Conservation (phyloP, 2,888 invertebrate genomes). For the Nymphalis urticae region DNA sequence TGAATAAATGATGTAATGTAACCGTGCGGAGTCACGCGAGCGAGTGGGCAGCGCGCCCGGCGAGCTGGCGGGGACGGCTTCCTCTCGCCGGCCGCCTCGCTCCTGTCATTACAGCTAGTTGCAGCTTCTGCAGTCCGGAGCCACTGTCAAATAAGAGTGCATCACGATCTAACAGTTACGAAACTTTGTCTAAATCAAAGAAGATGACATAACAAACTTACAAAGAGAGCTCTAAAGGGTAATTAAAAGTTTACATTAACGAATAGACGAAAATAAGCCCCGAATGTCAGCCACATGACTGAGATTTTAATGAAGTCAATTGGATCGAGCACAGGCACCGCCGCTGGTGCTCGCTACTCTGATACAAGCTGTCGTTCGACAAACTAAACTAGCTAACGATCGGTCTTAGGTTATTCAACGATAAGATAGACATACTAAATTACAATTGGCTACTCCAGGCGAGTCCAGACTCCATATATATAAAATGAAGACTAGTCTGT, state of each 20-base stretch:
- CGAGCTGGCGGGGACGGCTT: conserved; percentile 13
- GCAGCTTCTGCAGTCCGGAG: too few relatives aligned
- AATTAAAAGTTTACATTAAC: too few relatives aligned
- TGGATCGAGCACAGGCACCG: conserved; percentile 9
- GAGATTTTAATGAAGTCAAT: conserved; percentile 15
- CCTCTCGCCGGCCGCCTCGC: conserved; percentile 11
- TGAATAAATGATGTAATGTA: conserved; percentile 51
- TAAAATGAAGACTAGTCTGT: too few relatives aligned
- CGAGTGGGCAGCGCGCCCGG: conserved; percentile 19
- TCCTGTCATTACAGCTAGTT: neutral
- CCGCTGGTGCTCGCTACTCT: neutral
- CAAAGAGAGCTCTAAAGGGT: too few relatives aligned
- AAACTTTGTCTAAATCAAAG: too few relatives aligned
- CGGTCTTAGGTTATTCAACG: neutral
- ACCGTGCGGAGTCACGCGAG: conserved; percentile 25
- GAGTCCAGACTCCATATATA: too few relatives aligned
- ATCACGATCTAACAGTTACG: too few relatives aligned
- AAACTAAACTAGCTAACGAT: neutral
- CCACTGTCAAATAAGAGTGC: too few relatives aligned
- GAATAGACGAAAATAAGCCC: neutral
- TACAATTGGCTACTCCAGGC: neutral
- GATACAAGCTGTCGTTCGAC: neutral
- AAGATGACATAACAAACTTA: too few relatives aligned
- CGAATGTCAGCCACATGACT: neutral
- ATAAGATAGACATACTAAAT: neutral